These are phyloP conservation scores for Mylabris sibirica DNA, from an alignment of 2,888 invertebrate genomes.

Conservation along the genomic window DNA sequence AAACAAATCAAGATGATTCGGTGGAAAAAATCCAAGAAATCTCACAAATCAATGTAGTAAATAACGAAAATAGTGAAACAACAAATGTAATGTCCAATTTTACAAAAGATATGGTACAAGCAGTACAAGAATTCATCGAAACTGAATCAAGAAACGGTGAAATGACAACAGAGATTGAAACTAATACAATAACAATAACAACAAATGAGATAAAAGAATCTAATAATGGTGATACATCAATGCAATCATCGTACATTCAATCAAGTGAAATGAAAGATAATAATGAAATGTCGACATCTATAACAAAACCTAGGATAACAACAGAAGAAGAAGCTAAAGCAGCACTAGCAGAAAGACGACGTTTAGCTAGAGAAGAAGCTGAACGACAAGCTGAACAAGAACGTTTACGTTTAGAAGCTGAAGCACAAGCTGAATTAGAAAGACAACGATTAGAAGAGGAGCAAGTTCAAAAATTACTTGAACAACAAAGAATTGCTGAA, in stretches of 20 bases:
- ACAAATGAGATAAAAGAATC: constrained; percentile 31
- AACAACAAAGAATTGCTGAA: constrained; percentile 81
- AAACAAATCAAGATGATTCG: constrained; percentile 27
- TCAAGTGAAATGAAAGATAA: constrained; percentile 35
- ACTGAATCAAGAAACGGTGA: constrained; percentile 23
- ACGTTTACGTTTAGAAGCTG: constrained; percentile 75
- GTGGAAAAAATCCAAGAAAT: constrained; percentile 21
- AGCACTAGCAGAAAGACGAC: constrained; percentile 87
- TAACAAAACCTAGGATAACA: constrained; percentile 76
- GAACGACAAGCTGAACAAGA: constrained; percentile 90
- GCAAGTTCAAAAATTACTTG: constrained; percentile 78
- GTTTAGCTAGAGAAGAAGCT: constrained; percentile 89
- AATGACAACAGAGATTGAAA: background rate
- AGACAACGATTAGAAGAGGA: constrained; percentile 81
- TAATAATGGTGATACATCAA: constrained; percentile 25
- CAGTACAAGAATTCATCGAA: constrained; percentile 27
- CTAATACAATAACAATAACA: constrained; percentile 20
- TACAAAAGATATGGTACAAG: constrained; percentile 26
- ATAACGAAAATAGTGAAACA: constrained; percentile 2
- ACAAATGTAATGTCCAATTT: background rate
- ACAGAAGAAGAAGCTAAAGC: constrained; percentile 95
- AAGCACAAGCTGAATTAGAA: constrained; percentile 77
- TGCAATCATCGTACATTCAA: constrained; percentile 18
- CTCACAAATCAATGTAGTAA: constrained; percentile 15
- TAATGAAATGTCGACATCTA: constrained; percentile 66